Conservation (phyloP, 1,140 invertebrate genomes). For the Anadara kagoshimensis region DNA sequence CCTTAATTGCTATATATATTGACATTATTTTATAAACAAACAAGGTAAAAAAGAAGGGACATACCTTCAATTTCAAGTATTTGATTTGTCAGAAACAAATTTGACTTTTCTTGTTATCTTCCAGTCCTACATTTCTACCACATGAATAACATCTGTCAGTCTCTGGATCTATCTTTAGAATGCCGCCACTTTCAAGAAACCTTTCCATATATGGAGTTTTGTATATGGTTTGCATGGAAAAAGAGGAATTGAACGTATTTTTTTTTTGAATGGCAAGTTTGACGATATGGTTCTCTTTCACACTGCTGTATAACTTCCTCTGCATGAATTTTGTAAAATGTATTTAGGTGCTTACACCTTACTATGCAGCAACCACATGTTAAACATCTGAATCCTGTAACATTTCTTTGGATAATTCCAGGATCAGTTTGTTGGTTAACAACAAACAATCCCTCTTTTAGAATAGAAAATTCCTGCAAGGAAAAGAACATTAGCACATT, state of each 20-base stretch:
- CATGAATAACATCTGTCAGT: slow-evolving; percentile 1
- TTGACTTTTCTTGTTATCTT: neutral
- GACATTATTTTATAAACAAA: too few relatives aligned
- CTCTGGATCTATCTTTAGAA: neutral
- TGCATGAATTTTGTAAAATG: neutral
- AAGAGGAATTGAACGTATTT: neutral
- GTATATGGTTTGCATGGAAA: neutral
- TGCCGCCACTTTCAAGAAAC: neutral
- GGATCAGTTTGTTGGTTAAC: neutral
- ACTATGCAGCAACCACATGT: neutral
- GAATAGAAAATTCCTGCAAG: neutral
- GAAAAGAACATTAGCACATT: too few relatives aligned
- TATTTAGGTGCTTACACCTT: neutral
- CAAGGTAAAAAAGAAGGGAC: too few relatives aligned
- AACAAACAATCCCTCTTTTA: neutral
- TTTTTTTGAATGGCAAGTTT: neutral
- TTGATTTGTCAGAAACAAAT: slow-evolving; percentile 2
- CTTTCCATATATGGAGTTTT: neutral
- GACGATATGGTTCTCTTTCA: neutral
- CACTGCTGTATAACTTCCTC: neutral
- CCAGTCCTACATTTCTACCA: neutral
- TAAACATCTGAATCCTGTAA: neutral
- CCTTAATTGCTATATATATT: too few relatives aligned
- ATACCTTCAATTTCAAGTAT: slow-evolving; percentile 1
- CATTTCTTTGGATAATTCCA: neutral